phyloP scores from a whole-genome alignment of 2,888 invertebrate genomes.

The Ornithoptera priamus region DNA sequence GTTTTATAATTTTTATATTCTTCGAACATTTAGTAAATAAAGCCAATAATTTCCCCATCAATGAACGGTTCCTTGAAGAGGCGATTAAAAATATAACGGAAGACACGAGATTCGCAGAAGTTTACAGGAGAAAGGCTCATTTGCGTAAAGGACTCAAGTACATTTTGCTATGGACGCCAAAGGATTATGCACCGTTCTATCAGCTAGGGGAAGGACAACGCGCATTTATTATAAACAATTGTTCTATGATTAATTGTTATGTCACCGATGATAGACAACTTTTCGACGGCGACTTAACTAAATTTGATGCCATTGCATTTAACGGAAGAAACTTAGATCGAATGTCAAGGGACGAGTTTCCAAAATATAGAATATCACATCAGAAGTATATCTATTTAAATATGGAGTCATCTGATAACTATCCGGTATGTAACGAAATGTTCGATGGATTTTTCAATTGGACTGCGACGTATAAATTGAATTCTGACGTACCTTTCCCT shows the following conservation, averaged over 20 bases:
- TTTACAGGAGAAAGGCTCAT: constrained; percentile 51
- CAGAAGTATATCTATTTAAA: constrained; percentile 68
- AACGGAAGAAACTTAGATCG: constrained; percentile 54
- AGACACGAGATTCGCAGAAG: constrained; percentile 56
- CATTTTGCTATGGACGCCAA: constrained; percentile 59
- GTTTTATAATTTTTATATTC: constrained; percentile 47
- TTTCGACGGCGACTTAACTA: constrained; percentile 48
- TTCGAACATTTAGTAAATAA: constrained; percentile 48
- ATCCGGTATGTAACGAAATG: constrained; percentile 50
- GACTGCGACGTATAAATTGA: constrained; percentile 66
- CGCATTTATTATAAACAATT: constrained; percentile 59
- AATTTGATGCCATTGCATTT: constrained; percentile 63
- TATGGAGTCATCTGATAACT: constrained; percentile 66
- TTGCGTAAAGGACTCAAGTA: constrained; percentile 57
- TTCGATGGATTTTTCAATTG: constrained; percentile 70
- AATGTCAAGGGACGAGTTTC: constrained; percentile 40
- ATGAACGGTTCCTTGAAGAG: constrained; percentile 51
- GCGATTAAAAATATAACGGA: constrained; percentile 54
- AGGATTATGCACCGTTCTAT: constrained; percentile 54
- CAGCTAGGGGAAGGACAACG: constrained; percentile 54
- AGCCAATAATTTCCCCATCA: constrained; percentile 32
- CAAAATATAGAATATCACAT: constrained; percentile 45
- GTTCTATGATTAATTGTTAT: constrained; percentile 59
- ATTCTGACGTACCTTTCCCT: constrained; percentile 62
- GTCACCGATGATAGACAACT: constrained; percentile 52